Percentiles rank a stretch among this genome's conserved stretches.
Conservation (phyloP, 2,888 invertebrate genomes). For the Philereme transversata region DNA sequence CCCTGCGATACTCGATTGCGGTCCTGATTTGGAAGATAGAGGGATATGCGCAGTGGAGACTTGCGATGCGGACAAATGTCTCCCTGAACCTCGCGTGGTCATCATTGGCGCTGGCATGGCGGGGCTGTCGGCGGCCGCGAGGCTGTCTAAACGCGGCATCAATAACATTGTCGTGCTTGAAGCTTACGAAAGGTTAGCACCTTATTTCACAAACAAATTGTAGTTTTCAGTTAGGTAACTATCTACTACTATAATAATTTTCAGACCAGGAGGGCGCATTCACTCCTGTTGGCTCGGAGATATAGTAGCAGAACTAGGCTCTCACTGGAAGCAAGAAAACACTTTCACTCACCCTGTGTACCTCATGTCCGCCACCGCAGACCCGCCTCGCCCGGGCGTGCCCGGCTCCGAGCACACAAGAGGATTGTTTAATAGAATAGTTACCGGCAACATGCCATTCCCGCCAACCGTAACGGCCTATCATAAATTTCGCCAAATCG, state of each 20-base stretch:
- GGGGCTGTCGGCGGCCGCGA: constrained; percentile 90
- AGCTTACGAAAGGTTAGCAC: constrained; percentile 87
- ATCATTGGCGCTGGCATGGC: constrained; percentile 92
- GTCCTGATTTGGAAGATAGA: constrained; percentile 62
- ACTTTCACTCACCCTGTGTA: constrained; percentile 82
- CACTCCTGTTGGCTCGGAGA: constrained; percentile 91
- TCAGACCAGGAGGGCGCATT: constrained; percentile 90
- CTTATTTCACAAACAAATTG: not conserved
- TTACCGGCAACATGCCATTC: constrained; percentile 85
- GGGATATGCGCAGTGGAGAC: constrained; percentile 64
- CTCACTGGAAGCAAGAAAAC: constrained; percentile 86
- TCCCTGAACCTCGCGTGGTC: constrained; percentile 86
- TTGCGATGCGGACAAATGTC: constrained; percentile 60
- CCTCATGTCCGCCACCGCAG: constrained; percentile 85
- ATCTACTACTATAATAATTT: constrained; percentile 38
- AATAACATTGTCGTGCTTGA: constrained; percentile 88
- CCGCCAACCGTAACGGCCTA: constrained; percentile 85
- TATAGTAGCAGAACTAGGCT: constrained; percentile 89
- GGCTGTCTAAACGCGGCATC: constrained; percentile 87
- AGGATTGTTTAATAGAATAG: constrained; percentile 85
- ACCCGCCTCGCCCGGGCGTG: constrained; percentile 82
- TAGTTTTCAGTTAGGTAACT: not conserved
- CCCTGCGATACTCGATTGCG: constrained; percentile 53
- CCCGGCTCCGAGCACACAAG: constrained; percentile 78
- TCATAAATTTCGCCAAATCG: constrained; percentile 86